Percentiles rank a stretch among this genome's conserved stretches.
Evolutionary conservation across 2,113 vertebrate species (phyloP).

Genomic region (Peromyscus maniculatus): DNA sequence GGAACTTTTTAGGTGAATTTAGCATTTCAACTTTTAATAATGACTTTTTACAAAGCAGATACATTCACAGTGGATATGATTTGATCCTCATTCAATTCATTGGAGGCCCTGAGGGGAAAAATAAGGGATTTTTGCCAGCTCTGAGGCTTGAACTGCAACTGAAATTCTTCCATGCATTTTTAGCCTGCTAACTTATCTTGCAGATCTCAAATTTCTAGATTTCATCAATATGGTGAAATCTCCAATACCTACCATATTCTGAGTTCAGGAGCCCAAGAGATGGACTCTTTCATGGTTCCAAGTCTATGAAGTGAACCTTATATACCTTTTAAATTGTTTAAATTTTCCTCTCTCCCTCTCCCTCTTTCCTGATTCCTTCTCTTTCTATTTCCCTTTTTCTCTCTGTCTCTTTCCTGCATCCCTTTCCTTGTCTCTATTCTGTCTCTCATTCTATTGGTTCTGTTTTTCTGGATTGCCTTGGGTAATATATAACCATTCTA

Average conservation of each 20-base stretch:
- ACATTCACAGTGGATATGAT: neutral
- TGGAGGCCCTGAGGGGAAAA: neutral
- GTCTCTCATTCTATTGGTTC: neutral
- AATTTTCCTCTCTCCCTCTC: neutral
- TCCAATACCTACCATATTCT: too few species aligned
- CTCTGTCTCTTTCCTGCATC: neutral
- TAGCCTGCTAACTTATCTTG: neutral
- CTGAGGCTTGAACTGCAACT: neutral
- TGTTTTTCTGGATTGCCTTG: neutral
- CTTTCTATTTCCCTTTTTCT: neutral
- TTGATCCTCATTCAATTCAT: neutral
- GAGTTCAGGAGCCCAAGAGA: too few species aligned
- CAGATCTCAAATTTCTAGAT: neutral
- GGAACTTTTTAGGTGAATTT: neutral
- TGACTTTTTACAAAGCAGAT: slow-evolving; percentile 47
- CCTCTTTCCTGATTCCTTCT: neutral
- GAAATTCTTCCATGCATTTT: neutral
- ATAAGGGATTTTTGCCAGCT: neutral
- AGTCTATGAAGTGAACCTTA: too few species aligned
- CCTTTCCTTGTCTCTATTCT: neutral
- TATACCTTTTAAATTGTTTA: neutral
- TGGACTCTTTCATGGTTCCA: too few species aligned
- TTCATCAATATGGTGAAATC: neutral
- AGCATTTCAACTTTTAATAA: neutral
- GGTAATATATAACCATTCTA: neutral